Evolutionary conservation across 2,797 vertebrate species (phyloP).

Genomic region (Sebastiscus albofasciatus): DNA sequence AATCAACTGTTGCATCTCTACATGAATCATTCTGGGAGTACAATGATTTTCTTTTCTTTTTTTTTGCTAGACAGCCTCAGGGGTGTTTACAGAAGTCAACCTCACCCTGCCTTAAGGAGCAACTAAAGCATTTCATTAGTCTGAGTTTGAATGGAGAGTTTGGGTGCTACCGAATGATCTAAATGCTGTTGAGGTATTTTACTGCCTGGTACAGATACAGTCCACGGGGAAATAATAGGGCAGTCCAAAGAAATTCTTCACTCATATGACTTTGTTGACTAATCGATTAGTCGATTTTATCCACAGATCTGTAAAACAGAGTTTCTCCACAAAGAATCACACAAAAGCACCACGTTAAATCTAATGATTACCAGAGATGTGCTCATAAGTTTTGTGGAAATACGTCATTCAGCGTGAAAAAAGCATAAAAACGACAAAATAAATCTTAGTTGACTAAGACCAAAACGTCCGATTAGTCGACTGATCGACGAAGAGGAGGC

Average conservation of each 20-base stretch:
- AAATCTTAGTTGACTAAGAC: not conserved
- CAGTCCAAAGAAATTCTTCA: no score
- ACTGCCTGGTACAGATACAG: not conserved
- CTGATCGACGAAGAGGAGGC: not conserved
- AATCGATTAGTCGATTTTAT: not conserved
- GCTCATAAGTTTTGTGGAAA: not conserved
- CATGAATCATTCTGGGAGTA: not conserved
- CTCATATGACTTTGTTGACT: no score
- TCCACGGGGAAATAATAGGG: not conserved
- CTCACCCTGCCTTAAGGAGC: not conserved
- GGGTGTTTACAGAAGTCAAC: not conserved
- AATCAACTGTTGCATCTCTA: no score
- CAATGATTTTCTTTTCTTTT: not conserved
- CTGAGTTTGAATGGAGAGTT: not conserved
- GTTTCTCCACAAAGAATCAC: not conserved
- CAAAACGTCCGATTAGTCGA: not conserved
- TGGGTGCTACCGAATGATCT: not conserved
- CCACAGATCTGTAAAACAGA: not conserved
- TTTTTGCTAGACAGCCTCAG: not conserved
- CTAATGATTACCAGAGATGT: not conserved
- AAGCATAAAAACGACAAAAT: not conserved
- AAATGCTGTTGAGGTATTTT: not conserved
- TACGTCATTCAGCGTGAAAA: not conserved
- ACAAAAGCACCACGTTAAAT: not conserved
- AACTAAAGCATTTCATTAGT: constrained; percentile 13